Base-by-base conservation (phyloP, 2,113 vertebrate genomes). In the Seriola aureovittata region DNA sequence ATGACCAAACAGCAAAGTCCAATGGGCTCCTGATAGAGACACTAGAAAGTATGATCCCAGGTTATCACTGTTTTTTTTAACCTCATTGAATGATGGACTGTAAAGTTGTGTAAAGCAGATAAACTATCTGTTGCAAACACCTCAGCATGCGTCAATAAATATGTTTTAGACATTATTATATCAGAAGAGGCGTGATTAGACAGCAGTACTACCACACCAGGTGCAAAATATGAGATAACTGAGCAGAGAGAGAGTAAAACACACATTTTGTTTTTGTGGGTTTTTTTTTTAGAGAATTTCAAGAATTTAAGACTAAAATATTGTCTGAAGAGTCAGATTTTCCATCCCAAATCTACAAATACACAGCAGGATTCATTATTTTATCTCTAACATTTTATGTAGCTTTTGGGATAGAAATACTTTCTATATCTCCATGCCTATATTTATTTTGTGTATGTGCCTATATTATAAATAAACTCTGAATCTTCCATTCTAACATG, bases 1-100 rank as follows among this genome's bases (percentile, higher is more conserved):
- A 78, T 57, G 66, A 63, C 62, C 17, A 3, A 57, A 78, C 66
- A 64, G 80, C 91, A 89, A 89, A 93, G 91, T 91, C 89, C 91
- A 90, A 71, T 46, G 57, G 44, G 48, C n/a, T 5, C 42, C 77
- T 73, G 65, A 88, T 78, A 78, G 71, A 84, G 73, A 57, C 17
- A 9, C 42, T n/a, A 54, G 57, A 52, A 81, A 54, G 10, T 16
- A 32, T 69, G 4, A 86, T 50, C 50, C 5, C 14, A 54, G 65
- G 36, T 85, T 91, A 88, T 91, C 85, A 7, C 60, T 8, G 55
- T 17, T 78, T 78, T 76, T 59, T 82, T 71, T 85, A 84, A 86
- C 81, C 64, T 55, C 17, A 58, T 23, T 48, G 17, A 52, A 32
- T 74, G 60, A 74, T 65, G 32, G 19, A 29, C 42, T 32, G 48